A percentile compares a stretch with the other conserved stretches of the same genome.
Conservation (phyloP, 1,140 invertebrate species). For the Cyclargus thomasi region DNA sequence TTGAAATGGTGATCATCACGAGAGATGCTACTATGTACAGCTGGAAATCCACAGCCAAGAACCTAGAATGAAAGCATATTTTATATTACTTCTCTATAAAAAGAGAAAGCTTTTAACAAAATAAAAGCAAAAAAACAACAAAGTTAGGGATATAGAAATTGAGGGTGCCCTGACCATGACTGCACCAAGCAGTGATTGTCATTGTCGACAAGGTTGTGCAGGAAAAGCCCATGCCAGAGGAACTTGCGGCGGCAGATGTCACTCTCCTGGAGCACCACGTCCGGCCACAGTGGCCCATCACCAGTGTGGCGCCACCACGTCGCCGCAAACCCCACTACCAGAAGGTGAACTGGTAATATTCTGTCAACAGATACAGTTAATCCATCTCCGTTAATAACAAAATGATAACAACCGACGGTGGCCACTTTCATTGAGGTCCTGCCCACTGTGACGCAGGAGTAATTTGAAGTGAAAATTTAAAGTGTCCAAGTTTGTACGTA, state of each 20-base stretch:
- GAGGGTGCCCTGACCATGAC: slow-evolving; percentile 36
- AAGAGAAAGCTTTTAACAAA: no score
- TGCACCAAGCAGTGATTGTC: slow-evolving; percentile 44
- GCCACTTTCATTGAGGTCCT: no score
- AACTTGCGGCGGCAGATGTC: slow-evolving; percentile 76
- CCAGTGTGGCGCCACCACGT: slow-evolving; percentile 45
- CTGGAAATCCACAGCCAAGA: slow-evolving; percentile 9
- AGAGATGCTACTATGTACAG: neutral
- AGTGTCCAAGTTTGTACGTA: no score
- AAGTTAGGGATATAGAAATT: no score
- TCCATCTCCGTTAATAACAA: no score
- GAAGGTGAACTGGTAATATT: slow-evolving; percentile 40
- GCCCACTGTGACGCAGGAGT: no score
- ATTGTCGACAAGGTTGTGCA: slow-evolving; percentile 74
- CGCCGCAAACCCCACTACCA: slow-evolving; percentile 49
- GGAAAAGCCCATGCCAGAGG: slow-evolving; percentile 79
- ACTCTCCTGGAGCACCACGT: slow-evolving; percentile 47
- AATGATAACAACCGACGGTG: no score
- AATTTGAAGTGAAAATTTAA: no score
- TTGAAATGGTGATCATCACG: neutral
- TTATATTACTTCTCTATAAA: no score
- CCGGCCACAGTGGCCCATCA: slow-evolving; percentile 24
- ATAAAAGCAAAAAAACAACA: no score
- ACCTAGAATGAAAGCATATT: neutral
- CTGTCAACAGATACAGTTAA: slow-evolving; percentile 21